A percentile compares a stretch with the other conserved stretches of the same genome.
Conservation (phyloP, 2,113 vertebrate species). For the Polypterus senegalus region DNA sequence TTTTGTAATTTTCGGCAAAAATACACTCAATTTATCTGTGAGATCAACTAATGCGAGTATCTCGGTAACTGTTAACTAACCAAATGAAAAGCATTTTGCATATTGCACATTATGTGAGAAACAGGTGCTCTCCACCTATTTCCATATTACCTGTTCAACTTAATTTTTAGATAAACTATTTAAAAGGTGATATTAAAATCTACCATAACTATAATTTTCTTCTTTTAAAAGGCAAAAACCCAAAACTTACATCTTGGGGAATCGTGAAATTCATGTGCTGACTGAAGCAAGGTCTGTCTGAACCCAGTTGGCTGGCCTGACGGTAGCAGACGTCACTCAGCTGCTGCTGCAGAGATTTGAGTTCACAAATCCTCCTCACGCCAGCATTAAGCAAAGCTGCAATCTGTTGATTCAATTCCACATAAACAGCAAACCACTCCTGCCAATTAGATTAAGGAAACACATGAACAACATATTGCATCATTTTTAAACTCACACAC, state of each 20-base stretch:
- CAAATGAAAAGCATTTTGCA: no score
- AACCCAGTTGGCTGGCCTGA: slow-evolving; percentile 91
- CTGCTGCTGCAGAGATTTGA: slow-evolving; percentile 86
- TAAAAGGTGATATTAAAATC: no score
- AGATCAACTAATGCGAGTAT: no score
- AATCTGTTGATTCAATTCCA: slow-evolving; percentile 97
- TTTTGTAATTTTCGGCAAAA: no score
- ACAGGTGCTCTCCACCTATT: no score
- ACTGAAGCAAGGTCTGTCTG: slow-evolving; percentile 85
- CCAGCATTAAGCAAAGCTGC: slow-evolving; percentile 79
- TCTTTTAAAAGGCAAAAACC: slow-evolving; percentile 41
- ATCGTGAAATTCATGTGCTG: slow-evolving; percentile 86
- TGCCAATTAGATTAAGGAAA: slow-evolving; percentile 28
- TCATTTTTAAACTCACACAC: neutral
- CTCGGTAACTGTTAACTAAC: no score
- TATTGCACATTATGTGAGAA: no score
- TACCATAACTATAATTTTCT: no score
- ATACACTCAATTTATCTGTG: no score
- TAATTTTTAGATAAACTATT: no score
- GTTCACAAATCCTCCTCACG: slow-evolving; percentile 83
- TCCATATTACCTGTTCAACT: no score
- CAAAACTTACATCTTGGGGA: slow-evolving; percentile 76
- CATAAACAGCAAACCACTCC: slow-evolving; percentile 98
- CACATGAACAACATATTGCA: neutral
- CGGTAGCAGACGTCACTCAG: slow-evolving; percentile 94